These are phyloP conservation scores for Danio rerio DNA, from an alignment of 2,113 vertebrate genomes.

Conservation along the genomic window DNA sequence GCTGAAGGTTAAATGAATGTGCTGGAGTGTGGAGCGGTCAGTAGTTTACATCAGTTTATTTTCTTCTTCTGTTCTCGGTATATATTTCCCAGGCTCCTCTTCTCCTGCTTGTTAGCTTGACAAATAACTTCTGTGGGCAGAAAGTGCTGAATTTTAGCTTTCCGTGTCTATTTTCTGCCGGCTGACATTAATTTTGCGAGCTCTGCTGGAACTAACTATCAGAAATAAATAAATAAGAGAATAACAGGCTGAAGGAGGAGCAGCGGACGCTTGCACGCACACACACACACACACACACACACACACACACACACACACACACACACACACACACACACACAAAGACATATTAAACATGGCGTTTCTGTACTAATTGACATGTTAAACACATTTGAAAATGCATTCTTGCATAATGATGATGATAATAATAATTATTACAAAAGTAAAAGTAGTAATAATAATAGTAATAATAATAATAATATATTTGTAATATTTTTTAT, in stretches of 20 bases:
- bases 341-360: too few species aligned
- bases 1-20: too few species aligned
- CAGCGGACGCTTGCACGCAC: background rate
- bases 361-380: too few species aligned
- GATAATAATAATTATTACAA: too few species aligned
- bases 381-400: too few species aligned
- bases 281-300: too few species aligned
- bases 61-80: conserved; percentile 13
- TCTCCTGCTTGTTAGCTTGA: conserved; percentile 99
- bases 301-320: too few species aligned
- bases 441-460: too few species aligned
- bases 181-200: conserved; percentile 98
- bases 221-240: conserved; percentile 83
- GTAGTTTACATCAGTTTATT: too few species aligned
- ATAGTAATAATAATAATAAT: background rate
- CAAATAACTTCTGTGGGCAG: conserved; percentile 97
- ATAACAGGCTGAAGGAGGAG: conserved; percentile 46
- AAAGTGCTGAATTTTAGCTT: conserved; percentile 99
- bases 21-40: too few species aligned
- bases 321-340: too few species aligned
- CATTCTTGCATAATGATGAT: too few species aligned
- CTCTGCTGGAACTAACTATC: conserved; percentile 95
- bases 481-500: background rate
- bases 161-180: conserved; percentile 94
- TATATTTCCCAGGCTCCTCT: conserved; percentile 92